A percentile compares a stretch with the other conserved stretches of the same genome.
phyloP scores from a whole-genome alignment of 2,888 invertebrate species.

The Mesorhabditis spiculigera region DNA sequence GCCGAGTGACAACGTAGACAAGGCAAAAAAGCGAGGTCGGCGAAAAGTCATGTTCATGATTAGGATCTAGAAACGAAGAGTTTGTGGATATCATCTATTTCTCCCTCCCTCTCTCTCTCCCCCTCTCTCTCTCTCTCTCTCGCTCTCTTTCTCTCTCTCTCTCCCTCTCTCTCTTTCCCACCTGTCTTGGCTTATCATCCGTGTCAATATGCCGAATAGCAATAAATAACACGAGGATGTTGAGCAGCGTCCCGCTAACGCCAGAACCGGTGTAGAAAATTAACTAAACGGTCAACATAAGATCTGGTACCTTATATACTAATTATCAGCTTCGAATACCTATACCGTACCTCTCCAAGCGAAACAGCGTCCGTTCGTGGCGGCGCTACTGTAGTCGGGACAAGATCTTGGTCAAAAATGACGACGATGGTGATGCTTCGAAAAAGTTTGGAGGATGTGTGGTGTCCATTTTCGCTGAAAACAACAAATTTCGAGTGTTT shows the following conservation, averaged over 20 bases:
- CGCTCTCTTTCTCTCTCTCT: too few relatives aligned
- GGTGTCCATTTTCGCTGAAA: too few relatives aligned
- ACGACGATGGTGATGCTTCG: too few relatives aligned
- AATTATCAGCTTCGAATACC: too few relatives aligned
- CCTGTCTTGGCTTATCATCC: slow-evolving; percentile 56
- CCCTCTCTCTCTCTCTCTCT: too few relatives aligned
- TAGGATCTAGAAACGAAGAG: slow-evolving; percentile 41
- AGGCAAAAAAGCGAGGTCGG: slow-evolving; percentile 53
- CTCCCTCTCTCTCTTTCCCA: slow-evolving; percentile 11
- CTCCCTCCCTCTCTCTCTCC: too few relatives aligned
- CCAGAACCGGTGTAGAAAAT: slow-evolving; percentile 48
- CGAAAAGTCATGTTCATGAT: slow-evolving; percentile 58
- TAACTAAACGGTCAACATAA: slow-evolving; percentile 16
- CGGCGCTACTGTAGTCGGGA: slow-evolving; percentile 48
- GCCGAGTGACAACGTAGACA: slow-evolving; percentile 53
- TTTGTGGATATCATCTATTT: slow-evolving; percentile 1
- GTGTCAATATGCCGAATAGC: slow-evolving; percentile 53
- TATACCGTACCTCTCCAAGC: too few relatives aligned
- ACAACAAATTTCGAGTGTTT: too few relatives aligned
- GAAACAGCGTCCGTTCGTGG: too few relatives aligned
- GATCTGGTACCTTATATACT: too few relatives aligned
- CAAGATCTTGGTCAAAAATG: background rate
- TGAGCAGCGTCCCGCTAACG: slow-evolving; percentile 46
- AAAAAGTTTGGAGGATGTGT: too few relatives aligned
- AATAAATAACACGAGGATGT: slow-evolving; percentile 48